These are phyloP conservation scores for Gymnopithys bicolor DNA, from an alignment of 2,797 vertebrate genomes.

Conservation along the genomic window DNA sequence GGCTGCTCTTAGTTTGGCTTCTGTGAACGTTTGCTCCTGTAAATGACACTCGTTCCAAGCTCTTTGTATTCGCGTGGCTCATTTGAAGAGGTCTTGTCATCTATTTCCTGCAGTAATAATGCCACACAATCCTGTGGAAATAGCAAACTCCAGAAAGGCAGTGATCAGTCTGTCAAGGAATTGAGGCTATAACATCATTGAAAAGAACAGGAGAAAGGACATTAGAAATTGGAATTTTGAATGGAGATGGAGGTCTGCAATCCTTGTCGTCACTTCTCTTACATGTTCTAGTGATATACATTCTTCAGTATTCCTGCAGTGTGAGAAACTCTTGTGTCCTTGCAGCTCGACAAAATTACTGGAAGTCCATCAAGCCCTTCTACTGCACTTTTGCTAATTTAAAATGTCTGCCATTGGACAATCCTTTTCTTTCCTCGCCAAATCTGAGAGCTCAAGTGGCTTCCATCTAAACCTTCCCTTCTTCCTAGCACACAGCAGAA, in stretches of 20 bases:
- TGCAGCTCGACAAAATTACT: neutral
- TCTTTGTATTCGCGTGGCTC: constrained; percentile 50
- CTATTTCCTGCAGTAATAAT: constrained; percentile 20
- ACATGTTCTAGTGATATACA: neutral
- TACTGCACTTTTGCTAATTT: neutral
- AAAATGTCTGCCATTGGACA: neutral
- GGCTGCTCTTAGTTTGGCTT: constrained; percentile 71
- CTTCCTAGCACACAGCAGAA: neutral
- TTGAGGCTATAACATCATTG: neutral
- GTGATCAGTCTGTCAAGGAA: neutral
- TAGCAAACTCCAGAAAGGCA: neutral
- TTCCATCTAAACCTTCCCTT: neutral
- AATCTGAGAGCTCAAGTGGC: neutral
- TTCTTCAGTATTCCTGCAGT: neutral
- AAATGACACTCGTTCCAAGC: constrained; percentile 68
- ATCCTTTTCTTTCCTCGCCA: neutral
- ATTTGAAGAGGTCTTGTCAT: constrained; percentile 58
- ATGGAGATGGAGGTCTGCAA: neutral
- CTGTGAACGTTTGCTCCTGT: constrained; percentile 69
- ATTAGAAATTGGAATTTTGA: neutral
- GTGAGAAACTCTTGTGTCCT: neutral
- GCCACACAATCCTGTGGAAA: constrained; percentile 1
- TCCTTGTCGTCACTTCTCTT: neutral
- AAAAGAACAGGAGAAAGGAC: neutral
- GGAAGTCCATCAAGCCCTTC: neutral